Base-by-base conservation (phyloP, 2,888 invertebrate species). In the Malachius bipustulatus region DNA sequence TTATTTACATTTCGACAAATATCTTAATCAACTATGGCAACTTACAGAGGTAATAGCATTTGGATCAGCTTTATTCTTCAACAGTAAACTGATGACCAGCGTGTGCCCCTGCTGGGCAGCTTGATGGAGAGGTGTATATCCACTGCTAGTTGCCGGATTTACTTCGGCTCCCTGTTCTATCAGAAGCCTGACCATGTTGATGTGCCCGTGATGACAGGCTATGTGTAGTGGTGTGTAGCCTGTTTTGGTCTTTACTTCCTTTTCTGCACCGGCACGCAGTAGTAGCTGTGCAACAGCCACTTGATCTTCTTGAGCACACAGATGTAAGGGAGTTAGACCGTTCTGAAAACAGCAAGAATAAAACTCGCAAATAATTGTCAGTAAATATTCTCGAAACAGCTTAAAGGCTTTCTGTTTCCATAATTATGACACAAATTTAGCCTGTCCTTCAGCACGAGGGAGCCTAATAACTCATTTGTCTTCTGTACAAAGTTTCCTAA, bases 21-120 rank as follows among this genome's bases (percentile, higher is more conserved):
- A 2, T n/a, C 10, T 4, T n/a, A 29, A 2, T 1, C 16, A 32
- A 28, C 2, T n/a, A n/a, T n/a, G n/a, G n/a, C n/a, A n/a, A 72
- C 79, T 78, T 69, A 96, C 96, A 55, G 84, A 84, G 35, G 94
- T 96, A 35, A 90, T 67, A 12, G 89, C 89, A 63, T 97, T 90
- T 3, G 98, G 97, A 57, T 90, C 84, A 1, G 96, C 96, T 56
- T 80, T 85, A 65, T 87, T 80, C 56, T 94, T 91, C 47, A 98
- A 68, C 26, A 98, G 70, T 34, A 94, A 70, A 54, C 84, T 88
- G 34, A 96, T 90, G 45, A 97, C 88, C 50, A 91, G 75, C 1
- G 93, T 89, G 63, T 98, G 97, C 1, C 96, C 96, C 63, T 98
- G 97, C 57, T 97, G 97, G 0, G 97, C 93, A 1, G 97, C 97